Percentiles rank a stretch among this genome's conserved stretches.
phyloP scores from a whole-genome alignment of 2,888 invertebrate species.

The Ctenicera cuprea region DNA sequence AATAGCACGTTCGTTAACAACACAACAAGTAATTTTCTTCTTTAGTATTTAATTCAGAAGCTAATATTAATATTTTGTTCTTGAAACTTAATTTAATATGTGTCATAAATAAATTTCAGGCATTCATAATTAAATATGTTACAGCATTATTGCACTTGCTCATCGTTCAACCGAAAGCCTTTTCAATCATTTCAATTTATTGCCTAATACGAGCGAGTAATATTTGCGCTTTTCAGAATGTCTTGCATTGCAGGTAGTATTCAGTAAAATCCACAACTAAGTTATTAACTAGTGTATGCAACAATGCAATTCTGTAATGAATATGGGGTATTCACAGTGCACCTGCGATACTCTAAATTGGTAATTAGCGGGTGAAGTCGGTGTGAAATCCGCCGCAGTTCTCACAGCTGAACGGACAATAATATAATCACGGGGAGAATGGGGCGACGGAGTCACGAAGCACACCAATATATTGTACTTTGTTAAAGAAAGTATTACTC shows the following conservation, averaged over 20 bases:
- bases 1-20: too few relatives aligned
- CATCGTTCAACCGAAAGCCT: not conserved
- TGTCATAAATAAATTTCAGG: too few relatives aligned
- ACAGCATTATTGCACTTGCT: too few relatives aligned
- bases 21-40: too few relatives aligned
- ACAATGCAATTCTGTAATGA: slow-evolving; percentile 70
- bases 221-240: not conserved
- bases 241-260: not conserved
- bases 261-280: slow-evolving; percentile 55
- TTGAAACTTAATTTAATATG: too few relatives aligned
- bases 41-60: too few relatives aligned
- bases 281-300: slow-evolving; percentile 68
- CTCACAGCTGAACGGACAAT: slow-evolving; percentile 71
- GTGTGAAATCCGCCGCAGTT: slow-evolving; percentile 72
- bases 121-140: too few relatives aligned
- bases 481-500: slow-evolving; percentile 36
- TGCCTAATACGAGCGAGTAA: not conserved
- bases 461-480: slow-evolving; percentile 43
- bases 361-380: slow-evolving; percentile 72
- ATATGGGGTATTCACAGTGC: slow-evolving; percentile 67
- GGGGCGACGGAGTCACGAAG: slow-evolving; percentile 44
- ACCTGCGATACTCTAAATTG: slow-evolving; percentile 71
- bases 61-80: too few relatives aligned
- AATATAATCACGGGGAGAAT: slow-evolving; percentile 66
- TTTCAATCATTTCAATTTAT: not conserved